These are phyloP conservation scores for Nemotelus pantherinus DNA, from an alignment of 2,888 invertebrate genomes.

Conservation along the genomic window DNA sequence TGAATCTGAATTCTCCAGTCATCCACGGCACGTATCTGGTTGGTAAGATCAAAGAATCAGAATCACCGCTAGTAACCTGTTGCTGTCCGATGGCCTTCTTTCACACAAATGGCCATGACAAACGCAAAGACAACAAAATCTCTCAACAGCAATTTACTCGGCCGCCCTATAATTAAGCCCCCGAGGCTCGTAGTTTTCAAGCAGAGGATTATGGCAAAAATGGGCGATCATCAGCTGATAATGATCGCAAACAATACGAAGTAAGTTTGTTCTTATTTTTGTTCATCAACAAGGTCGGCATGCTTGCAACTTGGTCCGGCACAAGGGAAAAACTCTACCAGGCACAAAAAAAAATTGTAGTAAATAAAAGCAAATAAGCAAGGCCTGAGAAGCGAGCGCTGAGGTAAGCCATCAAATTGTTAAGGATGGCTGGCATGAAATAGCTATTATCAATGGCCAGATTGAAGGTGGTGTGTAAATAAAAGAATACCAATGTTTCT, in stretches of 20 bases:
- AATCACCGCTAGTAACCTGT: conserved; percentile 32
- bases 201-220: conserved; percentile 42
- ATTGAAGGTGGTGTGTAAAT: conserved; percentile 42
- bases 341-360: neutral
- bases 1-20: conserved; percentile 40
- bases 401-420: conserved; percentile 36
- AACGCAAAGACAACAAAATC: conserved; percentile 43
- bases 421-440: conserved; percentile 27
- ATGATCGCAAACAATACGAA: conserved; percentile 38
- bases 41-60: conserved; percentile 13
- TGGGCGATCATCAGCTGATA: conserved; percentile 44
- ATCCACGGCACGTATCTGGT: neutral
- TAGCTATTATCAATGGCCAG: conserved; percentile 30
- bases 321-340: neutral
- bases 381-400: conserved; percentile 21
- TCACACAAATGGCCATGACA: conserved; percentile 43
- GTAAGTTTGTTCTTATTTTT: conserved; percentile 5
- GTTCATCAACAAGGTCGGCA: neutral
- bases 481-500: conserved; percentile 25
- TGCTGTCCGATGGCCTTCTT: conserved; percentile 12
- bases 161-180: conserved; percentile 41
- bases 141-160: conserved; percentile 37
- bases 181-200: conserved; percentile 10
- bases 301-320: neutral
- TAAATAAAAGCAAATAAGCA: conserved; percentile 19